Percentiles rank a stretch among this genome's conserved stretches.
These are phyloP conservation scores for Toxotes chatareus DNA, from an alignment of 2,113 vertebrate genomes.

Conservation along the genomic window DNA sequence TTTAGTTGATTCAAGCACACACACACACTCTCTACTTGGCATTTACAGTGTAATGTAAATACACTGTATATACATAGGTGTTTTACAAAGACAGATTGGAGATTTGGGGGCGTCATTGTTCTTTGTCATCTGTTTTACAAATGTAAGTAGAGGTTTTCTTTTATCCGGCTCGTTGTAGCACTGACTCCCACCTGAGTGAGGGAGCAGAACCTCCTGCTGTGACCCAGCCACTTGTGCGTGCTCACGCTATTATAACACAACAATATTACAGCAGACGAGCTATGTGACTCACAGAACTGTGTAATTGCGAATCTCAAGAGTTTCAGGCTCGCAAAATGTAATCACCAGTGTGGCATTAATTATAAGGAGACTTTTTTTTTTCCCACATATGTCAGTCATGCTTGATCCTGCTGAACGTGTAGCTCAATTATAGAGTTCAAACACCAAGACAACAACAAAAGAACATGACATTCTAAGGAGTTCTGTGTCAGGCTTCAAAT, in stretches of 20 bases:
- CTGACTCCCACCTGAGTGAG: neutral
- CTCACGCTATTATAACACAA: neutral
- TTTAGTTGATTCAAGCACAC: too few species aligned
- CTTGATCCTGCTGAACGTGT: slow-evolving; percentile 24
- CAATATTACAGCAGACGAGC: neutral
- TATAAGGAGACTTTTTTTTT: neutral
- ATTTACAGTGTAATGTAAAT: too few species aligned
- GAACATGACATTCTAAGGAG: slow-evolving; percentile 8
- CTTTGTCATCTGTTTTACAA: neutral
- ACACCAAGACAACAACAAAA: slow-evolving; percentile 1
- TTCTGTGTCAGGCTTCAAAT: neutral
- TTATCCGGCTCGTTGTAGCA: neutral
- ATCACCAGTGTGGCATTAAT: slow-evolving; percentile 33
- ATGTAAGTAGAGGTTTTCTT: slow-evolving; percentile 2
- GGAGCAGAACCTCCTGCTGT: slow-evolving; percentile 7
- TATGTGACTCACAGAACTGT: slow-evolving; percentile 13
- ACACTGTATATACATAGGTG: neutral
- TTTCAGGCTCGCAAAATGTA: slow-evolving; percentile 7
- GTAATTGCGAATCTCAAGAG: slow-evolving; percentile 21
- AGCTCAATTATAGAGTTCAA: slow-evolving; percentile 34
- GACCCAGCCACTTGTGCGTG: neutral
- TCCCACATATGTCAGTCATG: neutral
- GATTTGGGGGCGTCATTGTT: neutral
- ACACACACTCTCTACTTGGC: too few species aligned
- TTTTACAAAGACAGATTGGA: neutral